Conservation (phyloP, 2,113 vertebrate genomes). For the Rhinogobius similis region DNA sequence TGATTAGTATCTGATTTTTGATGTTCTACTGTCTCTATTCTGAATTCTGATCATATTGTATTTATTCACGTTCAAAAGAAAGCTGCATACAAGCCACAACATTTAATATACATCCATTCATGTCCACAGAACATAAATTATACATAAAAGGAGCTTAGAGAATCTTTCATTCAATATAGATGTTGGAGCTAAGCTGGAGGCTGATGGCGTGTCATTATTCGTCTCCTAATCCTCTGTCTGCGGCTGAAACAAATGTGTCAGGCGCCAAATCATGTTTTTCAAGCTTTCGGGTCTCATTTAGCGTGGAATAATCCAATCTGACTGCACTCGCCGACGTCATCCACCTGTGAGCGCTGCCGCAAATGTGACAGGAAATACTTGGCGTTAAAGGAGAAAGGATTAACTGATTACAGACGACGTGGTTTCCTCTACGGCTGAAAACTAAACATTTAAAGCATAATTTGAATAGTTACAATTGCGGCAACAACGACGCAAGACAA, state of each 20-base stretch:
- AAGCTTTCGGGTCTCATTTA: not conserved
- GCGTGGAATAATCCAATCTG: slow-evolving; percentile 38
- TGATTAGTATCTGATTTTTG: too few relatives aligned
- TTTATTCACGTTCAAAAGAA: not conserved
- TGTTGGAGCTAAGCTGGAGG: not conserved
- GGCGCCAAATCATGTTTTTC: slow-evolving; percentile 9
- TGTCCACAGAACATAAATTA: not conserved
- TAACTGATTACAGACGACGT: slow-evolving; percentile 28
- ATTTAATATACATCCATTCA: not conserved
- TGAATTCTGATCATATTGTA: too few relatives aligned
- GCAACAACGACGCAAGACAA: too few relatives aligned
- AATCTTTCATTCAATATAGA: not conserved
- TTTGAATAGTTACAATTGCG: too few relatives aligned
- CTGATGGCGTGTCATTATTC: slow-evolving; percentile 2
- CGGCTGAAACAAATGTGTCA: slow-evolving; percentile 10
- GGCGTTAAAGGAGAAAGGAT: slow-evolving; percentile 16
- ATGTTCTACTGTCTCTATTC: too few relatives aligned
- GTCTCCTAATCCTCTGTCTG: slow-evolving; percentile 15
- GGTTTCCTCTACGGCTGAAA: slow-evolving; percentile 11
- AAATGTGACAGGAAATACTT: not conserved
- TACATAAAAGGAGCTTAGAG: not conserved
- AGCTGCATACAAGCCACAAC: not conserved
- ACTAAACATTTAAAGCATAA: not conserved
- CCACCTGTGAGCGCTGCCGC: slow-evolving; percentile 40
- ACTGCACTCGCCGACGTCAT: slow-evolving; percentile 15